Percentiles rank a stretch among this genome's conserved stretches.
These are phyloP conservation scores for Exephanes ischioxanthus DNA, from an alignment of 2,888 invertebrate genomes.

Conservation along the genomic window DNA sequence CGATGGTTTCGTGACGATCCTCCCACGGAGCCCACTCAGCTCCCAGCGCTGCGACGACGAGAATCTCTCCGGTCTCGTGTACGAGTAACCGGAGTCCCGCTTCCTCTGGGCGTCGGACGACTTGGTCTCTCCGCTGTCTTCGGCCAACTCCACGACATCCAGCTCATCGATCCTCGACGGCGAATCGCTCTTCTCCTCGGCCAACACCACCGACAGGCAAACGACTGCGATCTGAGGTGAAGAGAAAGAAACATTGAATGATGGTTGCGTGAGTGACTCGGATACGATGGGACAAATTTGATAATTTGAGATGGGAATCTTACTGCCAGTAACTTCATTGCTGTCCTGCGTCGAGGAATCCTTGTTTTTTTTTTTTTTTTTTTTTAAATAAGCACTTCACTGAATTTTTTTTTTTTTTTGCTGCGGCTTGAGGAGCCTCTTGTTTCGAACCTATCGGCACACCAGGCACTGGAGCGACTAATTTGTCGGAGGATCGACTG, in stretches of 20 bases:
- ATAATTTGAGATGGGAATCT: conserved; percentile 53
- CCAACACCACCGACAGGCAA: conserved; percentile 48
- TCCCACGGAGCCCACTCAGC: conserved; percentile 69
- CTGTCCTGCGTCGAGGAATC: conserved; percentile 61
- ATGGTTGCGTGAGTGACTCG: background rate
- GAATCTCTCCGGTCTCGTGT: conserved; percentile 71
- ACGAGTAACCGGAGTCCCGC: conserved; percentile 79
- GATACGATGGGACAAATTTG: background rate
- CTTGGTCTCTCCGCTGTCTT: conserved; percentile 62
- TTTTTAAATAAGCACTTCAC: conserved; percentile 41
- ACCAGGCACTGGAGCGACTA: conserved; percentile 71
- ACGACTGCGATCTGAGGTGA: conserved; percentile 71
- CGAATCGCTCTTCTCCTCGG: conserved; percentile 50
- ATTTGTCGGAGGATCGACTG: conserved; percentile 79
- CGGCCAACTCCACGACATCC: conserved; percentile 68
- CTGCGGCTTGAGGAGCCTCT: conserved; percentile 2
- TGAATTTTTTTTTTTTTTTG: conserved; percentile 18
- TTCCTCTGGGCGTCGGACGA: conserved; percentile 76
- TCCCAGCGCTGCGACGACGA: conserved; percentile 31
- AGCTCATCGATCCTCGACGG: conserved; percentile 57
- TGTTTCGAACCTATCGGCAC: conserved; percentile 68
- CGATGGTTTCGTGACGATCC: conserved; percentile 73
- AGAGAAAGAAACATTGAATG: background rate
- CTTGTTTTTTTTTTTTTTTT: background rate
- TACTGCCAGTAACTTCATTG: conserved; percentile 77